Base-by-base conservation (phyloP, 2,113 vertebrate species). In the Corythoichthys intestinalis region DNA sequence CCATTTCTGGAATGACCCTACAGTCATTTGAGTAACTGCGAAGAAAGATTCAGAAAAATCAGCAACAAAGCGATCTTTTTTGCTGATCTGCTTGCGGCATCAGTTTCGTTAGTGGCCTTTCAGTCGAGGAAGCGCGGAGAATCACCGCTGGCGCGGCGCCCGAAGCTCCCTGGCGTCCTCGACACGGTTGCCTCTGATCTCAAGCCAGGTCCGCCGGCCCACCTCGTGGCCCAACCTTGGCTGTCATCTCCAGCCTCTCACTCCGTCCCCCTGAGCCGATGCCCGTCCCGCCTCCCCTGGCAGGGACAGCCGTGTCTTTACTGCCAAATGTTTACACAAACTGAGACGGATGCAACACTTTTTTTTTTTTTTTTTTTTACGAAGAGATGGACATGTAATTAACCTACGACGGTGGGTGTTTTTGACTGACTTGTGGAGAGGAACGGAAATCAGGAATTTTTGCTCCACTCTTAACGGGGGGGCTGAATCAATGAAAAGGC, bases 101-200 rank as follows among this genome's bases (percentile, higher is more conserved):
- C 74, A 65, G 50, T 71, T 71, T 39, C 2, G 17, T 81, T 53
- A 50, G 66, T 70, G 67, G 80, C 74, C 72, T 56, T 77, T 67
- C 67, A 66, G 76, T 80, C 63, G 48, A 65, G 56, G 74, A 82
- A 79, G 69, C 66, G 65, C 75, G 69, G 82, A 71, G 72, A 83
- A 84, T 85, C 83, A 72, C 82, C 79, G 73, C 87, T 90, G 87
- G 87, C 87, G 64, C 2, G 1, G 44, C 67, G 86, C 86, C 87
- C 75, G 62, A 65, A 44, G 50, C 81, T 83, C 82, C 78, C 79
- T 76, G 67, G 78, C 47, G 68, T 79, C 83, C 84, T 81, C 82
- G 6, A 73, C 86, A 78, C 67, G 67, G 61, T 75, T 44, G 65
- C 77, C 78, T 87, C 83, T 84, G 87, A 92, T 91, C 85, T 79